Evolutionary conservation across 2,888 invertebrate genomes (phyloP).

Genomic region (Lepeophtheirus nordmannii): DNA sequence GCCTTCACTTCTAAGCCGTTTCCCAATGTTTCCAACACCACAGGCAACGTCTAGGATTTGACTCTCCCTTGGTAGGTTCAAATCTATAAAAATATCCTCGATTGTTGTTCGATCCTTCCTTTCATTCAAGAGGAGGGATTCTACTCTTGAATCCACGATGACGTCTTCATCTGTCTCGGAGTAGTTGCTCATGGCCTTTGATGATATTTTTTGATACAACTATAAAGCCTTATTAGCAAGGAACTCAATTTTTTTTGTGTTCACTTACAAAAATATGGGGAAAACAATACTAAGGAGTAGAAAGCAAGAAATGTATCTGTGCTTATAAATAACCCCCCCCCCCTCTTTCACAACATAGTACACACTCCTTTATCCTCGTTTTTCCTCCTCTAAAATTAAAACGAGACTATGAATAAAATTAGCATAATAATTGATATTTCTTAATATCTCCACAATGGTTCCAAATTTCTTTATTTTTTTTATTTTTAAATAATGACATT

Average conservation of each 20-base stretch:
- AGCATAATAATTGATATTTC: background rate
- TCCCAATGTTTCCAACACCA: conserved; percentile 3
- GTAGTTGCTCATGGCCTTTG: background rate
- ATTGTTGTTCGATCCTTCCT: background rate
- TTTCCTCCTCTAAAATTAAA: background rate
- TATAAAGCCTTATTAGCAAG: background rate
- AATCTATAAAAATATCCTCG: background rate
- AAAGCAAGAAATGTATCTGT: too few species aligned
- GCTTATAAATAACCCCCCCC: too few species aligned
- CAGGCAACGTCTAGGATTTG: background rate
- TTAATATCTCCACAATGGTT: too few species aligned
- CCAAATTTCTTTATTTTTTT: too few species aligned
- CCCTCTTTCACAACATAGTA: too few species aligned
- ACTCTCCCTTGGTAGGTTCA: background rate
- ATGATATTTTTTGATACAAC: background rate
- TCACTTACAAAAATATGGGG: background rate
- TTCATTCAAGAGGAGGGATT: background rate
- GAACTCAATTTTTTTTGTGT: background rate
- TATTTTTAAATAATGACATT: too few species aligned
- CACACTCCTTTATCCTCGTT: background rate
- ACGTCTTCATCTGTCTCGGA: background rate
- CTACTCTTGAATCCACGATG: background rate
- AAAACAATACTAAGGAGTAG: too few species aligned
- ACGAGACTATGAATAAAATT: conserved; percentile 6
- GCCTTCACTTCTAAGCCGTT: background rate